Percentiles rank a stretch among this genome's conserved stretches.
Conservation (phyloP, 2,113 vertebrate genomes). For the Eolophus roseicapilla region DNA sequence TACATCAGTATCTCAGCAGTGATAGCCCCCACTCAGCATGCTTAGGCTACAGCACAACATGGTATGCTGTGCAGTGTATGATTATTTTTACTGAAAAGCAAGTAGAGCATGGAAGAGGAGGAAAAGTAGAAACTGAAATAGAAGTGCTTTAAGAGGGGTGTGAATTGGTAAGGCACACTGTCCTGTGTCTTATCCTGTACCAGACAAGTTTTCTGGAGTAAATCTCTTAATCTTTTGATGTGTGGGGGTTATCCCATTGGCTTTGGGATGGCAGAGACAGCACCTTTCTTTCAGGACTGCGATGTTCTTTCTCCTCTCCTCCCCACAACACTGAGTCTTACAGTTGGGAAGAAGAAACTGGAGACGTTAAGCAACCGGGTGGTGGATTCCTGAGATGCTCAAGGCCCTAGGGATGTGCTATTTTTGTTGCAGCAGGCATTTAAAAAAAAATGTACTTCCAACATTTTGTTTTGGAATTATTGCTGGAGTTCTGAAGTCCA, state of each 20-base stretch:
- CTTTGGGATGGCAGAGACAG: neutral
- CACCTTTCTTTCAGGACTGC: neutral
- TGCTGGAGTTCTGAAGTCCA: slow-evolving; percentile 62
- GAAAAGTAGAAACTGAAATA: neutral
- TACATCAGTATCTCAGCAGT: neutral
- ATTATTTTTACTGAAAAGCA: neutral
- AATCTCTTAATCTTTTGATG: neutral
- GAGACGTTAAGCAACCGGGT: slow-evolving; percentile 14
- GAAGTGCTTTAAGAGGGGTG: neutral
- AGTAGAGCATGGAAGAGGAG: neutral
- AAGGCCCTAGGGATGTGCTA: slow-evolving; percentile 37
- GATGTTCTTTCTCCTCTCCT: neutral
- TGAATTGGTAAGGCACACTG: neutral
- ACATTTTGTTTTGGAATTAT: slow-evolving; percentile 60
- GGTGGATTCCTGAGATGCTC: slow-evolving; percentile 52
- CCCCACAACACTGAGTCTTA: neutral
- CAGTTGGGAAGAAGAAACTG: slow-evolving; percentile 9
- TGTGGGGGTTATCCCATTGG: neutral
- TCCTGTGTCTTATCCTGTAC: neutral
- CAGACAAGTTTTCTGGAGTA: neutral
- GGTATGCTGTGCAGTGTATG: neutral
- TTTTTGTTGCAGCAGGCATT: slow-evolving; percentile 60
- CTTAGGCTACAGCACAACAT: neutral
- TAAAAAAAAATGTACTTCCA: slow-evolving; percentile 60
- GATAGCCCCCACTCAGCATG: neutral